Evolutionary conservation across 2,113 vertebrate species (phyloP).

Genomic region (Entosphenus tridentatus): DNA sequence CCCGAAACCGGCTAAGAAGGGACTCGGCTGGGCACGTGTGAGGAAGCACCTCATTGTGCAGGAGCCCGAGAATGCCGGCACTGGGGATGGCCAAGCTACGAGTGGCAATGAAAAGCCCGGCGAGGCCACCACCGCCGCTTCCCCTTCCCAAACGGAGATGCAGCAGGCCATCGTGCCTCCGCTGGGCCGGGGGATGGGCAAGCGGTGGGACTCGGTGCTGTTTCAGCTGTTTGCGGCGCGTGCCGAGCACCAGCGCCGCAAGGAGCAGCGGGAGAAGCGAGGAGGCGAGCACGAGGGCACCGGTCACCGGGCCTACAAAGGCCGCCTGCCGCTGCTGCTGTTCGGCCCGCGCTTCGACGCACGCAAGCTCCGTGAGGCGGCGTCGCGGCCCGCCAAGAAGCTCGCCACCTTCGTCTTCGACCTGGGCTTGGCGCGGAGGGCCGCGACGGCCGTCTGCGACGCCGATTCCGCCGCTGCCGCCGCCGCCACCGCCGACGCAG

Average conservation of each 20-base stretch:
- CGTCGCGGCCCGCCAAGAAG: slow-evolving; percentile 32
- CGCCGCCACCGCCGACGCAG: no score
- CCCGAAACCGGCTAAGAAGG: slow-evolving; percentile 16
- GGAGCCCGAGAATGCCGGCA: slow-evolving; percentile 11
- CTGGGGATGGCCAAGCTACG: slow-evolving; percentile 8
- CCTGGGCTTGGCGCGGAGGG: slow-evolving; percentile 28
- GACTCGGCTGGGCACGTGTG: slow-evolving; percentile 51
- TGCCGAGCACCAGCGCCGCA: slow-evolving; percentile 15
- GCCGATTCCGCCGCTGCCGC: no score
- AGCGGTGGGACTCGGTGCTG: slow-evolving; percentile 74
- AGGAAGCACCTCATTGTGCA: slow-evolving; percentile 56
- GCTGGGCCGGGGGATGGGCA: slow-evolving; percentile 24
- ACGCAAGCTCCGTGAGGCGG: slow-evolving; percentile 52
- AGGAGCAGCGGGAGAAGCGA: slow-evolving; percentile 17
- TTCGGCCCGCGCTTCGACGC: slow-evolving; percentile 63
- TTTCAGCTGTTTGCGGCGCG: slow-evolving; percentile 44
- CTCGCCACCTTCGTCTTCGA: slow-evolving; percentile 25
- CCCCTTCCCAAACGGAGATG: slow-evolving; percentile 15
- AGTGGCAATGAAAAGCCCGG: slow-evolving; percentile 7
- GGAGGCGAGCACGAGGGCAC: slow-evolving; percentile 10
- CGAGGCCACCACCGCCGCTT: neutral
- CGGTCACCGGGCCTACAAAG: slow-evolving; percentile 10
- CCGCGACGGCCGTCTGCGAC: slow-evolving; percentile 11
- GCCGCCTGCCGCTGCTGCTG: slow-evolving; percentile 46
- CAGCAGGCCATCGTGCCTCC: slow-evolving; percentile 12